Conservation (phyloP, 2,113 vertebrate genomes). For the Equus quagga region DNA sequence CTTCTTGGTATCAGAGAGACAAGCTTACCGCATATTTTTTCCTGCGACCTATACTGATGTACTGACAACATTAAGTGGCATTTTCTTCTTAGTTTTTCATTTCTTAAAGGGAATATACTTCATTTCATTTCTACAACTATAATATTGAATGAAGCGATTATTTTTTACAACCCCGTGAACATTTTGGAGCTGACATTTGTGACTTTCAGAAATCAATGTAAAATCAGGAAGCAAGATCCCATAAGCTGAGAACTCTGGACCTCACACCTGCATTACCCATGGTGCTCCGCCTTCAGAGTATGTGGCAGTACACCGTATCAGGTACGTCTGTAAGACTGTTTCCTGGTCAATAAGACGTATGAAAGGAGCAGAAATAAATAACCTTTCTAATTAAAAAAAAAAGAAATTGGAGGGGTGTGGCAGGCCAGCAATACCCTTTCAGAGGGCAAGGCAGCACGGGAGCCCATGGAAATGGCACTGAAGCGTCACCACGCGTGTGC, state of each 20-base stretch:
- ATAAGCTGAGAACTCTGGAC: neutral
- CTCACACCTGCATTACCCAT: neutral
- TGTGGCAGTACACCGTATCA: no score
- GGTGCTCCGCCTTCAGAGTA: neutral
- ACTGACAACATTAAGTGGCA: neutral
- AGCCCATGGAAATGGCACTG: neutral
- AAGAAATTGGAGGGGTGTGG: neutral
- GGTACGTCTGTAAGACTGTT: neutral
- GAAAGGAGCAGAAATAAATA: constrained; percentile 82
- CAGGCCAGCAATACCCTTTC: neutral
- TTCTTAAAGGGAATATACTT: neutral
- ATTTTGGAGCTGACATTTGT: neutral
- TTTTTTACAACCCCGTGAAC: neutral
- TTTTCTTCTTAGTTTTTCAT: neutral
- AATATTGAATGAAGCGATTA: neutral
- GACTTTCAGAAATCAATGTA: neutral
- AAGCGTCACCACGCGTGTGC: rapidly evolving
- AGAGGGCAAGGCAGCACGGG: neutral
- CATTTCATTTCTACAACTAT: neutral
- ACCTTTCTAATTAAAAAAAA: constrained; percentile 81
- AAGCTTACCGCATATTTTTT: neutral
- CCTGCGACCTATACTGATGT: neutral
- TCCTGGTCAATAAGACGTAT: constrained; percentile 46
- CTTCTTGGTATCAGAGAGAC: neutral
- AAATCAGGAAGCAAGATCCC: neutral